Percentiles rank a stretch among this genome's conserved stretches.
Evolutionary conservation across 1,140 invertebrate species (phyloP).

Genomic region (Diorhabda elongata): DNA sequence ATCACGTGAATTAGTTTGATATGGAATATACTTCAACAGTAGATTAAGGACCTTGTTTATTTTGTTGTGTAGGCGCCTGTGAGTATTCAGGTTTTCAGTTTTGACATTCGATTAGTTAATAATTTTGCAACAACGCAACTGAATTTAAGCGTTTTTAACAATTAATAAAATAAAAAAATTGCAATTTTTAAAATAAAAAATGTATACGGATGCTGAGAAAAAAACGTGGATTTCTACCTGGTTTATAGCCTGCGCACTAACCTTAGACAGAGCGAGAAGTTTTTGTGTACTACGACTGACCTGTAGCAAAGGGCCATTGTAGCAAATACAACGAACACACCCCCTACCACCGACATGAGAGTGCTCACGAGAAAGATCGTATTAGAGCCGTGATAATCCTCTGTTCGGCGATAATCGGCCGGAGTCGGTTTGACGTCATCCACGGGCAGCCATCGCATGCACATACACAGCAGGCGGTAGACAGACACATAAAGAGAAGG

Average conservation of each 20-base stretch:
- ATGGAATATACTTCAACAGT: too few species aligned
- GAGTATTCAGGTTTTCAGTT: neutral
- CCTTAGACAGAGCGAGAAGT: slow-evolving; percentile 94
- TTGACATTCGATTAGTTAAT: neutral
- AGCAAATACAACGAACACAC: slow-evolving; percentile 96
- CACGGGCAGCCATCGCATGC: slow-evolving; percentile 33
- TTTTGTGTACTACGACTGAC: slow-evolving; percentile 97
- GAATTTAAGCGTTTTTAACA: slow-evolving; percentile 2
- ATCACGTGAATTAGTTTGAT: too few species aligned
- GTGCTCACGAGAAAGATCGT: slow-evolving; percentile 94
- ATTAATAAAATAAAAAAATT: slow-evolving; percentile 14
- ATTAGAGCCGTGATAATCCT: slow-evolving; percentile 91
- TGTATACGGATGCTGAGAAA: slow-evolving; percentile 38
- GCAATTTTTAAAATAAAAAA: slow-evolving; percentile 19
- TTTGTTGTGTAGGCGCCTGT: too few species aligned
- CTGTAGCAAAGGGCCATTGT: slow-evolving; percentile 98
- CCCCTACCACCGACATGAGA: slow-evolving; percentile 96
- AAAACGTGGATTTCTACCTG: slow-evolving; percentile 45
- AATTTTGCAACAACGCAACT: slow-evolving; percentile 13
- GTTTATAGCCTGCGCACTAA: slow-evolving; percentile 65
- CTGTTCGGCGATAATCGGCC: slow-evolving; percentile 51
- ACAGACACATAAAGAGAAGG: slow-evolving; percentile 43
- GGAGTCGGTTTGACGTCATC: slow-evolving; percentile 22
- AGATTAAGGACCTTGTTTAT: too few species aligned
- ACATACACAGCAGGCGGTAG: slow-evolving; percentile 32